A percentile compares a stretch with the other conserved stretches of the same genome.
Evolutionary conservation across 2,888 invertebrate species (phyloP).

Genomic region (Trichopoda pennipes): DNA sequence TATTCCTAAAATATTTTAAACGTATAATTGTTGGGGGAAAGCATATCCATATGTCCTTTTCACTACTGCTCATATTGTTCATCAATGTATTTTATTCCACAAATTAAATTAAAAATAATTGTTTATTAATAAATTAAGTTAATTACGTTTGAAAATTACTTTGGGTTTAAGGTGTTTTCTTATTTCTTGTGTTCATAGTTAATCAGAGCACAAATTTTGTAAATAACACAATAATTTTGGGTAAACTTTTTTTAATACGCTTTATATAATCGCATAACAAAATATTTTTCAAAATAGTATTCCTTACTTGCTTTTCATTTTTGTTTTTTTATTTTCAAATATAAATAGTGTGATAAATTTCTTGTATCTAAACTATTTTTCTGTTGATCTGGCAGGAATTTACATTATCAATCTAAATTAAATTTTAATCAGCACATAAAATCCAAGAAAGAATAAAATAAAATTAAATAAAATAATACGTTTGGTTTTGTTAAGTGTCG

Average conservation of each 20-base stretch:
- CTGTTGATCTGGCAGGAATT: too few species aligned
- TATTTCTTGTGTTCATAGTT: not conserved
- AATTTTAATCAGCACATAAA: too few species aligned
- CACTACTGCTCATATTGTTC: too few species aligned
- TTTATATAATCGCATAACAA: not conserved
- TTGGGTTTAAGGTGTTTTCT: not conserved
- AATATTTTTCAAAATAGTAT: constrained; percentile 27
- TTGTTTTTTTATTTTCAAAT: not conserved
- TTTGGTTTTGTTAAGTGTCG: too few species aligned
- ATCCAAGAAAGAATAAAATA: too few species aligned
- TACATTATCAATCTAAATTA: too few species aligned
- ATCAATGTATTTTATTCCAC: too few species aligned
- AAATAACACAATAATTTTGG: constrained; percentile 61
- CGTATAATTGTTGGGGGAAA: too few species aligned
- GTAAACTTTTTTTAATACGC: constrained; percentile 51
- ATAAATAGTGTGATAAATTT: constrained; percentile 31
- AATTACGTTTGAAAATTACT: not conserved
- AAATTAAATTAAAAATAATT: too few species aligned
- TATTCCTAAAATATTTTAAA: too few species aligned
- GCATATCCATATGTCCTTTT: too few species aligned
- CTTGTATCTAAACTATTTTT: not conserved
- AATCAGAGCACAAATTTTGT: not conserved
- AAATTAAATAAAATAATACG: too few species aligned
- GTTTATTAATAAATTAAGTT: not conserved
- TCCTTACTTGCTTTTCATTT: constrained; percentile 61